Evolutionary conservation across 2,113 vertebrate genomes (phyloP).

Genomic region (Apteryx owenii): DNA sequence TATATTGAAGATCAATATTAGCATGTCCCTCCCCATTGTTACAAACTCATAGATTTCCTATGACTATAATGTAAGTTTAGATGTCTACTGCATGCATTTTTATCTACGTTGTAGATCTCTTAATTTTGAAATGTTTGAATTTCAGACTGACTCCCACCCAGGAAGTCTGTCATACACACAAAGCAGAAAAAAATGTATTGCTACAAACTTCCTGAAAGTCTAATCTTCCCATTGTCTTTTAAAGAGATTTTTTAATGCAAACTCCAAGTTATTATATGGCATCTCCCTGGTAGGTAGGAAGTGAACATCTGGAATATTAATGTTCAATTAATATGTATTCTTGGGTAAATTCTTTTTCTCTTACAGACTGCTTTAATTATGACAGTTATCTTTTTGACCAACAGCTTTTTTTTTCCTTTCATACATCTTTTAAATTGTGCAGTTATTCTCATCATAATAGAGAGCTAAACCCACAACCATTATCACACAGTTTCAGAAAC

Average conservation of each 20-base stretch:
- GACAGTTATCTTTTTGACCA: conserved; percentile 44
- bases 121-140: neutral
- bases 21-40: neutral
- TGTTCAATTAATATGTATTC: neutral
- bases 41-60: neutral
- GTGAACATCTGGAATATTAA: neutral
- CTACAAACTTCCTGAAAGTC: neutral
- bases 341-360: neutral
- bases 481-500: conserved; percentile 55
- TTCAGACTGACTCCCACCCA: neutral
- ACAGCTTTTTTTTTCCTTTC: neutral
- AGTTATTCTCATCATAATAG: conserved; percentile 53
- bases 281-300: neutral
- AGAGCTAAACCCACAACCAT: conserved; percentile 50
- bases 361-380: conserved; percentile 38
- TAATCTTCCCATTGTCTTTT: neutral
- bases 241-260: neutral
- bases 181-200: neutral
- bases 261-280: neutral
- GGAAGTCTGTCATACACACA: neutral
- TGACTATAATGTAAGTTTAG: neutral
- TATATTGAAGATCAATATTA: neutral
- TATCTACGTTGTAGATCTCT: neutral
- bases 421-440: conserved; percentile 7
- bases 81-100: neutral